Evolutionary conservation across 2,797 vertebrate species (phyloP).

Genomic region (Anguilla marmorata): DNA sequence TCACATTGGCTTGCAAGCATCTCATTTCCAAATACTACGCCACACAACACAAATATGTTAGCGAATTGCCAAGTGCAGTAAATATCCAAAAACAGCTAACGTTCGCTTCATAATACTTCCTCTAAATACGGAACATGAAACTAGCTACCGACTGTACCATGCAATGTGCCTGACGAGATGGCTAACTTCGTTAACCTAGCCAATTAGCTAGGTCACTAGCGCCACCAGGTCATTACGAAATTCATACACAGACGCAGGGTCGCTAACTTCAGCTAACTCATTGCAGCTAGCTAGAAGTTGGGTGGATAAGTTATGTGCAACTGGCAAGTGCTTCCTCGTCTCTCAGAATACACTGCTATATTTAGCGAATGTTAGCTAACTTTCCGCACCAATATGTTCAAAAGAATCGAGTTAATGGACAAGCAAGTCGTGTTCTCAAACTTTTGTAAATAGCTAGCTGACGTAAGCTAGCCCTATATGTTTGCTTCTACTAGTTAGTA

Average conservation of each 20-base stretch:
- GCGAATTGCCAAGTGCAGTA: neutral
- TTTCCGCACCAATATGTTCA: conserved; percentile 51
- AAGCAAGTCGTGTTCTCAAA: neutral
- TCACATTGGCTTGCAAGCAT: too few relatives aligned
- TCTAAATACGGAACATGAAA: neutral
- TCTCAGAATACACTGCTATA: conserved; percentile 38
- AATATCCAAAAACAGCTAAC: neutral
- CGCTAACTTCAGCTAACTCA: neutral
- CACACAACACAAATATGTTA: neutral
- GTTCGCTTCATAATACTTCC: neutral
- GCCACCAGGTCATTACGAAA: neutral
- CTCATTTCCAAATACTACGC: too few relatives aligned
- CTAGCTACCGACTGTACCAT: neutral
- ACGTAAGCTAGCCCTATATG: neutral
- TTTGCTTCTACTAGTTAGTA: neutral
- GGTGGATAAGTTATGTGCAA: conserved; percentile 9
- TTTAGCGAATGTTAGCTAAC: conserved; percentile 59
- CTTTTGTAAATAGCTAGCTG: conserved; percentile 4
- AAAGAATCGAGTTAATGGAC: neutral
- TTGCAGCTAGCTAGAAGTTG: neutral
- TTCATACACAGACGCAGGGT: neutral
- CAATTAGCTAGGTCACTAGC: conserved; percentile 12
- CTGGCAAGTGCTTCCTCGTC: conserved; percentile 20
- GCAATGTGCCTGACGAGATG: neutral
- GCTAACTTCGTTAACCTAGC: conserved; percentile 7